Base-by-base conservation (phyloP, 2,888 invertebrate species). In the Eupithecia insigniata region DNA sequence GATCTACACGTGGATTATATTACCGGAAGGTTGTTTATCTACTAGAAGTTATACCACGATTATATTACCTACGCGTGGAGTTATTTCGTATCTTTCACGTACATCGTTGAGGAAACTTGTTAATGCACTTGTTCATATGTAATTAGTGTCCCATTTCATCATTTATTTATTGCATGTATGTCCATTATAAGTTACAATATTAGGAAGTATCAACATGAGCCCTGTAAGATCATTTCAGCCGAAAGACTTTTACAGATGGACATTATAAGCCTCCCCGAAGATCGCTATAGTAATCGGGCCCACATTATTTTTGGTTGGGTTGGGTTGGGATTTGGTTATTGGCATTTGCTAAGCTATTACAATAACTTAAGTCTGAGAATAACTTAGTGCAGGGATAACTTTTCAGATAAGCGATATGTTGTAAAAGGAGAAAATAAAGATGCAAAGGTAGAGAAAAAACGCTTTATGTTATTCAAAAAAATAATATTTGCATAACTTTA, bases 21-120 rank as follows among this genome's bases (percentile, higher is more conserved):
- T 34, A 58, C 66, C 28, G 55, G 43, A 74, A 71, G 67, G 68
- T 69, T 55, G 73, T 68, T 66, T 72, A 75, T 65, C 67, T 64
- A 67, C 61, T 64, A 71, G 55, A 43, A 66, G 61, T 75, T 65
- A 60, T 51, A 61, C 55, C 69, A 70, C 68, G 67, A 72, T 71
- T 46, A 67, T 67, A 51, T 71, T 71, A n/a, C n/a, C n/a, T n/a
- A 74, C 69, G 51, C 67, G 69, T 58, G 83, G 81, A 85, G 79
- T 80, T 84, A 81, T 85, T 81, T 74, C 78, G 64, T 82, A 83
- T 85, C 84, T 83, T 83, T 84, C 85, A 84, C 85, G 84, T 83
- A 78, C 77, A 86, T 87, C 84, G 79, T 69, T 69, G 70, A 81
- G 76, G 81, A 85, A 82, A 84, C 81, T 78, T 10, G 61, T 85